Evolutionary conservation across 2,113 vertebrate genomes (phyloP).

Genomic region (Myxocyprinus asiaticus): DNA sequence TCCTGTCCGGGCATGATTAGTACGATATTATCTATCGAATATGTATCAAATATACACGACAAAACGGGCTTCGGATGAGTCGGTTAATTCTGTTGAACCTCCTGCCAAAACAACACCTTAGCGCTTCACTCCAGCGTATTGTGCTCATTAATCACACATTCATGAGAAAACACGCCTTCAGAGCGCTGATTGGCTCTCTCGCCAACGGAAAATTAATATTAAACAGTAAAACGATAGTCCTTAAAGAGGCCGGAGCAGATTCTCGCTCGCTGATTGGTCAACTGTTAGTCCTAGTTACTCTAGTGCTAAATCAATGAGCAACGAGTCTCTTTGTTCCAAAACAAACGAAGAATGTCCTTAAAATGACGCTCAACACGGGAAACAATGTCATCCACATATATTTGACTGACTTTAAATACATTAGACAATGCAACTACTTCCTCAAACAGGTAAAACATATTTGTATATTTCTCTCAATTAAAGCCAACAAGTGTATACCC

Average conservation of each 20-base stretch:
- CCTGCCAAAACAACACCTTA: constrained; percentile 11
- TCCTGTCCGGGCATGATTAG: constrained; percentile 65
- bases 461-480: too few species aligned
- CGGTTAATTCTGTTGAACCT: too few species aligned
- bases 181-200: neutral
- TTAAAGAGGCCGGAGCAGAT: neutral
- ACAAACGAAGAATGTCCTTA: too few species aligned
- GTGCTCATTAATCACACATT: neutral
- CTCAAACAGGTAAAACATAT: too few species aligned
- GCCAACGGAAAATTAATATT: neutral
- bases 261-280: constrained; percentile 14
- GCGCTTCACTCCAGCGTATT: neutral
- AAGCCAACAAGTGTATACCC: too few species aligned
- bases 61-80: neutral
- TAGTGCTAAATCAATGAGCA: neutral
- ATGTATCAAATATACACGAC: neutral
- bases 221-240: neutral
- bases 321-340: too few species aligned
- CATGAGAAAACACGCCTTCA: constrained; percentile 1
- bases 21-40: too few species aligned
- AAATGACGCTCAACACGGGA: too few species aligned
- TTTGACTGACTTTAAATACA: too few species aligned
- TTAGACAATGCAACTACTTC: too few species aligned
- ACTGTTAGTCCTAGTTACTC: neutral
- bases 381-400: too few species aligned